Evolutionary conservation across 2,888 invertebrate genomes (phyloP), one percentile per base, ranked within the genome.

Genomic region (Trachelus stipa): DNA sequence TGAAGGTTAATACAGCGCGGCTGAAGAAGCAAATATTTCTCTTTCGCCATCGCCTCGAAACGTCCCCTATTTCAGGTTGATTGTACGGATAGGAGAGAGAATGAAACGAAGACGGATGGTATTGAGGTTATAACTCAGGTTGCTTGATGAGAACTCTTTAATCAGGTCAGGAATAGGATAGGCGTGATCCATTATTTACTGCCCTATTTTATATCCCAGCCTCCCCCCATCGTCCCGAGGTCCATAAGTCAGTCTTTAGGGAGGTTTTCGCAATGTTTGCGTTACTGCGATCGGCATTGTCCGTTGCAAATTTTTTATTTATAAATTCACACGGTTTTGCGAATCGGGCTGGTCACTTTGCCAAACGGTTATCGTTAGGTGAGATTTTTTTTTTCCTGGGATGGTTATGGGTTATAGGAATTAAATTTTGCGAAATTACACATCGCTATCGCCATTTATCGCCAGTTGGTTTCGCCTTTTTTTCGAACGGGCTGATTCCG

Each of bases 101-200:
- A 74, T 71, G 71, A 71, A 71, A 71, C 71, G 71, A 71, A 74
- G 34, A 34, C 74, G 74, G 74, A 34, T 74, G 34, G 34, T 34
- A 74, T 74, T 35, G 74, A 35, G 74, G 34, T 74, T 35, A 74
- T 74, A 74, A 74, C 74, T 74, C 74, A 34, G 37, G 74, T 34
- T 74, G 74, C 74, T 74, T 35, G 74, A 74, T 74, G 74, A 74
- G 74, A 35, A 74, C 74, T 35, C 74, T 74, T 74, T 74, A 74
- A 74, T 74, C 74, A 74, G 74, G 23, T 74, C 74, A 74, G 37
- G 34, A 35, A 35, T 74, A 35, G 74, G 37, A 74, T 74, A 74
- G 74, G 74, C 74, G 74, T 34, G 74, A 74, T 74, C 37, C 34
- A 74, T 74, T 74, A 74, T 74, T 74, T 74, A 74, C 74, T 34